Base-by-base conservation (phyloP, 2,113 vertebrate species). In the Rostratula benghalensis region DNA sequence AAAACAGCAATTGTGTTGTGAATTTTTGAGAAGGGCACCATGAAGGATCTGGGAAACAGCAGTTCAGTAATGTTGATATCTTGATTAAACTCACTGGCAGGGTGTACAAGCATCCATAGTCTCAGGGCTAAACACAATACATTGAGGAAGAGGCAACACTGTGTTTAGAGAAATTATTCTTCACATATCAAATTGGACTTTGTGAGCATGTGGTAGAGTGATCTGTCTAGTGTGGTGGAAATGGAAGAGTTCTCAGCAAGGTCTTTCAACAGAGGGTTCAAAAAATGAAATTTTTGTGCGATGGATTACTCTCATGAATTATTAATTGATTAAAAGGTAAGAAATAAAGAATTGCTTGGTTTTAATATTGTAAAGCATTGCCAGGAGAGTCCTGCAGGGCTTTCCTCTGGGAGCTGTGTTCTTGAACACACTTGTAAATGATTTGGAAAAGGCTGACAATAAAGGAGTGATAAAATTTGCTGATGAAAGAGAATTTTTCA, bases 401-500 rank as follows among this genome's bases (percentile, higher is more conserved):
- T 75, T 94, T 84, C 69, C 69, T 48, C 22, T 45, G 87, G 57
- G 81, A 92, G 2, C 30, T 91, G 35, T 53, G 61, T 1, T 82
- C 93, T 65, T 89, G 81, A 93, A 48, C 0, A 3, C 11, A 7
- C 43, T 92, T 45, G 31, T 83, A 91, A 95, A 84, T 48, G 35
- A 68, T 94, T 87, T 82, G 74, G 35, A 76, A 64, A 79, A 63
- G 68, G 23, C 1, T 80, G 88, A 74, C 50, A 74, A 61, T 39
- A 33, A 70, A 71, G 23, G 53, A 79, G 39, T 39, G 86, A 70
- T 73, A 75, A 64, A 79, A 87, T 78, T 78, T 68, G 33, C 77
- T 82, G 87, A 93, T 76, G 87, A 82, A 18, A 78, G 35, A 76
- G 83, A 95, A 91, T 95, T 89, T 94, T 84, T 91, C 48, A 79